Conservation (phyloP, 2,888 invertebrate species). For the Sphaeridia pumilis region DNA sequence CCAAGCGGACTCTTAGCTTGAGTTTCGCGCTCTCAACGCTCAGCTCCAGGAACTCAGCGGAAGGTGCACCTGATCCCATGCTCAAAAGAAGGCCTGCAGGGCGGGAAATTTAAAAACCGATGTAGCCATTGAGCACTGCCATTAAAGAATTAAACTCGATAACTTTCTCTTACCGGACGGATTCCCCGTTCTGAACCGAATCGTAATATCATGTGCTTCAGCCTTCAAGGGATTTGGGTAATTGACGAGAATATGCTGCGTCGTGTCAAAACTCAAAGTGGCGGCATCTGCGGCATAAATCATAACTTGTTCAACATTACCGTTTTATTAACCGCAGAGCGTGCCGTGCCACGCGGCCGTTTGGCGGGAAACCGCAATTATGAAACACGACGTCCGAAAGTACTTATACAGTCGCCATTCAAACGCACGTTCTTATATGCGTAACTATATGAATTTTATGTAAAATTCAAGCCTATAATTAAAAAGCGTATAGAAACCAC, state of each 20-base stretch:
- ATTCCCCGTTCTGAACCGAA: slow-evolving; percentile 71
- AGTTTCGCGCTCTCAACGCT: slow-evolving; percentile 73
- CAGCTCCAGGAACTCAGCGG: slow-evolving; percentile 71
- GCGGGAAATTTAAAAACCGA: neutral
- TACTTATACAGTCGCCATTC: no score
- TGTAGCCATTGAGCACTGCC: no score
- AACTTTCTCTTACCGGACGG: slow-evolving; percentile 45
- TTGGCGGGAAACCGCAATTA: no score
- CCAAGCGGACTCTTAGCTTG: slow-evolving; percentile 66
- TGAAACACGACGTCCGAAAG: no score
- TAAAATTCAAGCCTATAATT: no score
- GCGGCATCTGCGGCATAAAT: slow-evolving; percentile 74
- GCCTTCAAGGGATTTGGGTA: slow-evolving; percentile 60
- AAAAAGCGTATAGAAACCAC: neutral
- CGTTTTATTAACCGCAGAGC: no score
- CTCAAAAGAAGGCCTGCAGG: slow-evolving; percentile 55
- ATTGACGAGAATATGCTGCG: slow-evolving; percentile 69
- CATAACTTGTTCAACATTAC: no score
- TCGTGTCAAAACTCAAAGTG: slow-evolving; percentile 75
- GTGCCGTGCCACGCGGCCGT: no score
- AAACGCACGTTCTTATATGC: no score
- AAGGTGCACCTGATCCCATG: slow-evolving; percentile 58
- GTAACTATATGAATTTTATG: no score
- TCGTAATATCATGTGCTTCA: slow-evolving; percentile 77
- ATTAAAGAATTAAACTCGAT: neutral